phyloP scores from a whole-genome alignment of 2,888 invertebrate genomes.

The Drosophila sordidapex region DNA sequence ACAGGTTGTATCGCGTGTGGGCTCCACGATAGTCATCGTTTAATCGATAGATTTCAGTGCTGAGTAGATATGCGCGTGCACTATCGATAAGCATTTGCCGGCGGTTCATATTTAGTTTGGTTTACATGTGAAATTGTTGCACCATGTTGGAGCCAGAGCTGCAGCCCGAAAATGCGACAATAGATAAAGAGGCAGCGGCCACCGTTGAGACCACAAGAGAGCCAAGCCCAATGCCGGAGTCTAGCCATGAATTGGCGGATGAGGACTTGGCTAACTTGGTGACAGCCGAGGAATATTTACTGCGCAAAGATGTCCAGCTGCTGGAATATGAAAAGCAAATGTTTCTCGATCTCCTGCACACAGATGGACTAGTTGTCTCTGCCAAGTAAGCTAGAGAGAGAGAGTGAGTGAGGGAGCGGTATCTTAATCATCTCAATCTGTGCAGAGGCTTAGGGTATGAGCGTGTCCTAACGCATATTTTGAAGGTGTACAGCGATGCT shows the following conservation, averaged over 20 bases:
- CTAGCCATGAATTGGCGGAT: conserved; percentile 43
- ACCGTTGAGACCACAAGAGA: neutral
- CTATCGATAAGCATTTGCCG: conserved; percentile 26
- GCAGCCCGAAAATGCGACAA: neutral
- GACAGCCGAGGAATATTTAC: conserved; percentile 83
- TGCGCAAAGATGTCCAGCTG: conserved; percentile 86
- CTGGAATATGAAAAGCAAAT: conserved; percentile 97
- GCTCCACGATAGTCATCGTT: neutral
- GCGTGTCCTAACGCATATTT: conserved; percentile 90
- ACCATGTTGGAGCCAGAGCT: conserved; percentile 29
- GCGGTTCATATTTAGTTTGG: conserved; percentile 15
- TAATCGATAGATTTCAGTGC: neutral
- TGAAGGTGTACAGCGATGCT: conserved; percentile 95
- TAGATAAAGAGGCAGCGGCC: neutral
- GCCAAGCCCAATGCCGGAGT: conserved; percentile 8
- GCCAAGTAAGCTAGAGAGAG: conserved; percentile 89
- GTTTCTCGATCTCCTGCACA: conserved; percentile 93
- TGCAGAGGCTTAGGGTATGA: conserved; percentile 92
- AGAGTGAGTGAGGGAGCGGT: neutral
- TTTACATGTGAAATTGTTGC: conserved; percentile 47
- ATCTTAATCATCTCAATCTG: neutral
- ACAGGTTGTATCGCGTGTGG: neutral
- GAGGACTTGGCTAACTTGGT: conserved; percentile 76
- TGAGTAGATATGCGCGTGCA: neutral
- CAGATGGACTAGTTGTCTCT: conserved; percentile 93